Conservation (phyloP, 2,113 vertebrate species). For the Blennius ocellaris region DNA sequence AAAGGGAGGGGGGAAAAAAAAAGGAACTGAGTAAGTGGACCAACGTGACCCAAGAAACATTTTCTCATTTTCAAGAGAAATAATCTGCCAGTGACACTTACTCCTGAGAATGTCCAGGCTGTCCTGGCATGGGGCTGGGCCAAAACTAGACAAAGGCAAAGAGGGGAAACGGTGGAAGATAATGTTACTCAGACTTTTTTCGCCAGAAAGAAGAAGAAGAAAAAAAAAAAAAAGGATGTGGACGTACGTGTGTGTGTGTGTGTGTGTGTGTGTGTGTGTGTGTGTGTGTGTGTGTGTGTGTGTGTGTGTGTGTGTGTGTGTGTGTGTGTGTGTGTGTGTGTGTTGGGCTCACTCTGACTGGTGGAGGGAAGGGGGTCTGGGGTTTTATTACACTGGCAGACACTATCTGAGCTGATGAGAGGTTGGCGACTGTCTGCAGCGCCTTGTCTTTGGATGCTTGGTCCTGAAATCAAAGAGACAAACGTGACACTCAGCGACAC, state of each 20-base stretch:
- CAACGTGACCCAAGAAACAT: neutral
- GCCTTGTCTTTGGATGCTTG: constrained; percentile 98
- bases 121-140: constrained; percentile 92
- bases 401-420: constrained; percentile 96
- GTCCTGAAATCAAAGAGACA: constrained; percentile 81
- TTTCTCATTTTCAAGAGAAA: neutral
- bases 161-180: neutral
- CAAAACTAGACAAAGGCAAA: constrained; percentile 86
- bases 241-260: too few relatives aligned
- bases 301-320: constrained; percentile 12
- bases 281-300: too few relatives aligned
- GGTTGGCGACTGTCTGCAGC: constrained; percentile 95
- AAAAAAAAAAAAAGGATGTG: constrained; percentile 19
- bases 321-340: constrained; percentile 16
- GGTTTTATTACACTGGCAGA: constrained; percentile 94
- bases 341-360: constrained; percentile 88
- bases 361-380: constrained; percentile 90
- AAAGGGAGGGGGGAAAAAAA: neutral
- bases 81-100: constrained; percentile 79
- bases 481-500: neutral
- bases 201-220: too few relatives aligned
- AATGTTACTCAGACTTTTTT: constrained; percentile 24
- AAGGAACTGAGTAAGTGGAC: constrained; percentile 6
- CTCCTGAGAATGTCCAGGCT: constrained; percentile 98
- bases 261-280: neutral